These are phyloP conservation scores for Lepilemur ruficaudatus DNA, from an alignment of 2,797 vertebrate genomes.

Conservation along the genomic window DNA sequence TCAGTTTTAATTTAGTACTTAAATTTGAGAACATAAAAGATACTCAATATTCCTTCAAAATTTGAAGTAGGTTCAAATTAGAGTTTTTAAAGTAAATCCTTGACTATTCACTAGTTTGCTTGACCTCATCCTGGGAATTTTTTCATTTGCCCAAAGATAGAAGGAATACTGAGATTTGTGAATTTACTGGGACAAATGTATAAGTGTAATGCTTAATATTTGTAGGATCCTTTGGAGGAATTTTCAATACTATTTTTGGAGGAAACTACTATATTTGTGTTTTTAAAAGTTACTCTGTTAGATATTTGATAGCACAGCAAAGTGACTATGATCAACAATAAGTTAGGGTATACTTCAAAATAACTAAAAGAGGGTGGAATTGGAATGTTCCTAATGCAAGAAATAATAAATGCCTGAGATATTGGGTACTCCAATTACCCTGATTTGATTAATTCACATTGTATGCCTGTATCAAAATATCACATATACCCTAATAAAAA, in stretches of 20 bases:
- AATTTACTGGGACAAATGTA: neutral
- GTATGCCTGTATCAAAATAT: neutral
- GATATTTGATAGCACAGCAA: neutral
- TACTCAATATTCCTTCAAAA: neutral
- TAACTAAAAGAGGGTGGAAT: neutral
- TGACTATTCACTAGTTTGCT: neutral
- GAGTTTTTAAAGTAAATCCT: neutral
- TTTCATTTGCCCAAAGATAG: neutral
- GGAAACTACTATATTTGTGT: neutral
- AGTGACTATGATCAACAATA: neutral
- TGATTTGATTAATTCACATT: neutral
- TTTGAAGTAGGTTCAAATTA: neutral
- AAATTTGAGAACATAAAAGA: neutral
- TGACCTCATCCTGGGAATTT: neutral
- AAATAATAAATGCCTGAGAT: neutral
- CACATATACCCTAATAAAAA: neutral
- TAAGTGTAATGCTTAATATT: neutral
- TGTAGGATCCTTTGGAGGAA: neutral
- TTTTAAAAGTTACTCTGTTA: neutral
- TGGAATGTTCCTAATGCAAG: neutral
- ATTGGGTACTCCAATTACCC: neutral
- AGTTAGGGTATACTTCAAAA: neutral
- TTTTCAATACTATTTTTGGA: neutral
- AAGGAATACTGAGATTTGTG: neutral
- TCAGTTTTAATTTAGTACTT: neutral